Percentiles rank a stretch among this genome's conserved stretches.
Conservation (phyloP, 2,888 invertebrate species). For the Melangyna quadrimaculata region DNA sequence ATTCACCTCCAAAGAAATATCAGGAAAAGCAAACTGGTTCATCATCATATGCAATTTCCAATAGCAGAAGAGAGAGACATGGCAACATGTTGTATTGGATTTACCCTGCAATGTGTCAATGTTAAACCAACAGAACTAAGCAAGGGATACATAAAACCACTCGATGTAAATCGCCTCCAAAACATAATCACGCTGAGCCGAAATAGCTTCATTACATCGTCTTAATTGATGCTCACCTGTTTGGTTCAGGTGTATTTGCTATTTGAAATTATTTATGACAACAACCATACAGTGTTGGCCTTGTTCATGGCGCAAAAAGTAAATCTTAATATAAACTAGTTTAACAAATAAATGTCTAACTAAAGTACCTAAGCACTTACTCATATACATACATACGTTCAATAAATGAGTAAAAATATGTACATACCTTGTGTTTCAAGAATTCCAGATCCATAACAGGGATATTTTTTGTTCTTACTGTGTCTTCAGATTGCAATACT, state of each 20-base stretch:
- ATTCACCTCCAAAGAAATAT: conserved; percentile 44
- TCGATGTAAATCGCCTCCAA: conserved; percentile 60
- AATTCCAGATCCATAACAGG: conserved; percentile 87
- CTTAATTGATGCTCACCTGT: conserved; percentile 71
- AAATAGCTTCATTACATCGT: conserved; percentile 72
- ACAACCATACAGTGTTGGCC: conserved; percentile 36
- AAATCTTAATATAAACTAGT: conserved; percentile 38
- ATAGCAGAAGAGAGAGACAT: conserved; percentile 19
- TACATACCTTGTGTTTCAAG: conserved; percentile 84
- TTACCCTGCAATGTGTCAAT: conserved; percentile 68
- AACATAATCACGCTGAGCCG: conserved; percentile 71
- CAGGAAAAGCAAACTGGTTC: conserved; percentile 64
- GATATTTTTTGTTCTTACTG: conserved; percentile 86
- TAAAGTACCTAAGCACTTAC: background rate
- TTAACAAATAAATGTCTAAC: background rate
- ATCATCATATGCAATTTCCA: conserved; percentile 15
- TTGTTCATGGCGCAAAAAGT: conserved; percentile 46
- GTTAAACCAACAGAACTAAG: conserved; percentile 43
- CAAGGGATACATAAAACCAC: conserved; percentile 16
- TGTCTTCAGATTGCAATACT: conserved; percentile 90
- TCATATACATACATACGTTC: background rate
- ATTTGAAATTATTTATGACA: conserved; percentile 67
- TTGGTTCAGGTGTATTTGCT: conserved; percentile 52
- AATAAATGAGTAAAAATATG: background rate
- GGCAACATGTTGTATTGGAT: conserved; percentile 56